Base-by-base conservation (phyloP, 2,888 invertebrate species). In the Trypoxylon attenuatum region DNA sequence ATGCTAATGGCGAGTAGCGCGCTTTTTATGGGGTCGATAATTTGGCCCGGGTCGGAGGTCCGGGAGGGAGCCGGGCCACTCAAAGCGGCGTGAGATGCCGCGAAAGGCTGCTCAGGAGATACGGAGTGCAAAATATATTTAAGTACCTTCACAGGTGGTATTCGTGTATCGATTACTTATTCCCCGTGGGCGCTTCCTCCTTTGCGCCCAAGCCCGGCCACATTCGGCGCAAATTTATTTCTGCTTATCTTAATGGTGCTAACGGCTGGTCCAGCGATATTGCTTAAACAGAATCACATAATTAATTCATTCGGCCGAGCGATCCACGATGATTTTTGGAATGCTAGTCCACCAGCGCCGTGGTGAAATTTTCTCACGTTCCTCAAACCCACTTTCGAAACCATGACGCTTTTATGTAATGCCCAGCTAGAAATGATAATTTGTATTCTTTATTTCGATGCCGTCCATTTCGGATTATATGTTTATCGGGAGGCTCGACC, bases 1-100 rank as follows among this genome's bases (percentile, higher is more conserved):
- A 75, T 75, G 63, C 62, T 75, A 75, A 75, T 69, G 54, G 72
- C 50, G 67, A 60, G 73, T 75, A 76, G 67, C 61, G 33, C 58
- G 54, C 23, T 70, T 75, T 76, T 75, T 75, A 70, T 68, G 63
- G 45, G 70, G 61, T 29, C 47, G 65, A 76, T 73, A 75, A 75
- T 75, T 75, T 76, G 70, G 63, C 56, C 39, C 56, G 39, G 70
- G 73, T 68, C 70, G 46, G 10, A 58, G 76, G 67, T 69, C 55
- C 52, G 13, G 33, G 33, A n/a, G n/a, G n/a, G n/a, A n/a, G n/a
- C n/a, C n/a, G n/a, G 27, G 27, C 27, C 8, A 13, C 53, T 51
- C 10, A 45, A 16, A 27, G 60, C 56, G 45, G 52, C 51, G 61
- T 41, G 22, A 43, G 39, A 4, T 18, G 45, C 62, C 41, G 46